Percentiles rank a stretch among this genome's conserved stretches.
phyloP scores from a whole-genome alignment of 1,140 invertebrate genomes.

The Neodiprion pinetum region DNA sequence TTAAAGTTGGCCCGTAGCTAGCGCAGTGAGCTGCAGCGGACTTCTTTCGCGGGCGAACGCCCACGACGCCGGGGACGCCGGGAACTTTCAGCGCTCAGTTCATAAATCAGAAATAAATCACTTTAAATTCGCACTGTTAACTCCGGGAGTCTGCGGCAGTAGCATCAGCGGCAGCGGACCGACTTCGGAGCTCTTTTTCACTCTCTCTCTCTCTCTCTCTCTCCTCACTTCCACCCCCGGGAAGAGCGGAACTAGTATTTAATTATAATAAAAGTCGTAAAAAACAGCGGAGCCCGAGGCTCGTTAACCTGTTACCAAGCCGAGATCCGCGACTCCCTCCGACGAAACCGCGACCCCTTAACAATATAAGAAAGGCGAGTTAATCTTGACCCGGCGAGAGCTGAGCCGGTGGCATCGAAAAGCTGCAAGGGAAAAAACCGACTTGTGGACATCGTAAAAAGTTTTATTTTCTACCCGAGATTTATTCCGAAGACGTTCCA shows the following conservation, averaged over 20 bases:
- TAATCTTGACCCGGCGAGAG: neutral
- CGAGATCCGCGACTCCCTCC: too few relatives aligned
- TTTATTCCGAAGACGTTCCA: too few relatives aligned
- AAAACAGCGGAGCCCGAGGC: neutral
- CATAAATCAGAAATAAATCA: conserved; percentile 62
- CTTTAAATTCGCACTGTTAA: conserved; percentile 58
- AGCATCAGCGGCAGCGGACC: conserved; percentile 17
- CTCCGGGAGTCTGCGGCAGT: conserved; percentile 44
- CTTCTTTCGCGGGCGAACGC: conserved; percentile 42
- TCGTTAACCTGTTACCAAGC: too few relatives aligned
- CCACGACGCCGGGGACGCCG: conserved; percentile 47
- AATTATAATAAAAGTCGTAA: conserved; percentile 1
- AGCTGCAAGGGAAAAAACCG: neutral
- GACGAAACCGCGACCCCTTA: too few relatives aligned
- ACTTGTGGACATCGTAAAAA: neutral
- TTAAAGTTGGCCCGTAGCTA: neutral
- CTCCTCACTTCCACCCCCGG: neutral
- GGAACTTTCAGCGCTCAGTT: conserved; percentile 45
- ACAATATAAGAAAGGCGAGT: too few relatives aligned
- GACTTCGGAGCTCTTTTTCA: neutral
- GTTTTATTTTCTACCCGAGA: neutral
- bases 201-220: neutral
- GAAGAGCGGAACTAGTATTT: neutral
- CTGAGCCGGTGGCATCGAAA: neutral
- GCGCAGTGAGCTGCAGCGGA: neutral